Base-by-base conservation (phyloP, 2,113 vertebrate genomes). In the Oceanites oceanicus region DNA sequence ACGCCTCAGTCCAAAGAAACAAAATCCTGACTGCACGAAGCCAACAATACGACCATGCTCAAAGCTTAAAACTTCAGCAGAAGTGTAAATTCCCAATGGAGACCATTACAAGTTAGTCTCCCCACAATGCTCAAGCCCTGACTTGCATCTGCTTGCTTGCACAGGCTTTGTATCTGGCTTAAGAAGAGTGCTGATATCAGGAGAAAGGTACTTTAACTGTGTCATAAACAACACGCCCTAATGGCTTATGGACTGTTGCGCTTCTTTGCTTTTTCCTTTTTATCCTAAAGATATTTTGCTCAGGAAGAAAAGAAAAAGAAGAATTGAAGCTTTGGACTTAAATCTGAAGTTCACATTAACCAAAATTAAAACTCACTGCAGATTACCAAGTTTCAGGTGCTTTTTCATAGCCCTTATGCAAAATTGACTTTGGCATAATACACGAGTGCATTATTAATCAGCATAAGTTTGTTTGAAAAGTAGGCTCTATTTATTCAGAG, bases 391-490 rank as follows among this genome's bases (percentile, higher is more conserved):
- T 90, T 96, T 79, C 61, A 70, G n/a, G 23, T 66, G 38, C 56
- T 90, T 87, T 84, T 86, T 82, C 86, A 90, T 15, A 91, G 44
- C 3, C 36, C 44, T 84, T 52, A 49, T 81, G 80, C 56, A 82
- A 68, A 94, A 92, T 85, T 92, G 89, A 88, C 70, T 95, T 95
- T 95, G 96, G 89, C 84, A 55, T n/a, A 50, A 49, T 23, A 79
- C 9, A 49, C 58, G 29, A 89, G 44, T 66, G 86, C 49, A 85
- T 94, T 94, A 95, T 92, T 97, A 95, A 97, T 94, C 95, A 97
- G 71, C 70, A 61, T 2, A 87, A 66, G 63, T 79, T 95, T 97
- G 94, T 92, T 95, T 97, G 84, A 97, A 94, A 95, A 91, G 87
- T 45, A 88, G 58, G 61, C 18, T 94, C 52, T 94, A 62, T 95